Evolutionary conservation across 2,797 vertebrate species (phyloP).

Genomic region (Acomys russatus): DNA sequence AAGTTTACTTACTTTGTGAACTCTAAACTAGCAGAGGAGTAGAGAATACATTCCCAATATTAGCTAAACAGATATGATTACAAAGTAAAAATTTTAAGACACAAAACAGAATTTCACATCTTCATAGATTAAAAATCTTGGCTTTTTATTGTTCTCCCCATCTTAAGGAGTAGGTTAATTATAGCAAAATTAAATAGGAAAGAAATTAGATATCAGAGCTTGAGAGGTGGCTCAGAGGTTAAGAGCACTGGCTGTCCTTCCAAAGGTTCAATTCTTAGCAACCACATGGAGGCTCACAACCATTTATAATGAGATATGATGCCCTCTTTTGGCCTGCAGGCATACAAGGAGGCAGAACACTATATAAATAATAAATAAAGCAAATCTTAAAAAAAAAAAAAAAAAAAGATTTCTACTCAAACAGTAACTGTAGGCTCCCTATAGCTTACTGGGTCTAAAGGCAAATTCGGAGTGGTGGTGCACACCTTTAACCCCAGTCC

Average conservation of each 20-base stretch:
- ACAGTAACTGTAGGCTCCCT: neutral
- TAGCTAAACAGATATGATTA: constrained; percentile 43
- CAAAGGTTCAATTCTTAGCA: no score
- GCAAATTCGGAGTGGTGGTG: neutral
- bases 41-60: constrained; percentile 33
- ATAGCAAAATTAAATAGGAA: constrained; percentile 67
- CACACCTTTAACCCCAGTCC: neutral
- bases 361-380: no score
- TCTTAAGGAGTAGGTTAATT: constrained; percentile 50
- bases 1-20: neutral
- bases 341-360: no score
- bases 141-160: constrained; percentile 18
- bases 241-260: no score
- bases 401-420: constrained; percentile 4
- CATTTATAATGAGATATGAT: no score
- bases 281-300: no score
- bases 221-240: no score
- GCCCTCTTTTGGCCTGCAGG: no score
- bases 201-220: neutral
- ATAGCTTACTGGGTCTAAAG: constrained; percentile 17
- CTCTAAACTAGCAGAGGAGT: constrained; percentile 21
- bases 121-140: constrained; percentile 40
- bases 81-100: constrained; percentile 57
- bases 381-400: no score
- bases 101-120: neutral